Evolutionary conservation across 2,888 invertebrate species (phyloP), one percentile per base, ranked within the genome.

Genomic region (Sinodicranocentrus sp.): DNA sequence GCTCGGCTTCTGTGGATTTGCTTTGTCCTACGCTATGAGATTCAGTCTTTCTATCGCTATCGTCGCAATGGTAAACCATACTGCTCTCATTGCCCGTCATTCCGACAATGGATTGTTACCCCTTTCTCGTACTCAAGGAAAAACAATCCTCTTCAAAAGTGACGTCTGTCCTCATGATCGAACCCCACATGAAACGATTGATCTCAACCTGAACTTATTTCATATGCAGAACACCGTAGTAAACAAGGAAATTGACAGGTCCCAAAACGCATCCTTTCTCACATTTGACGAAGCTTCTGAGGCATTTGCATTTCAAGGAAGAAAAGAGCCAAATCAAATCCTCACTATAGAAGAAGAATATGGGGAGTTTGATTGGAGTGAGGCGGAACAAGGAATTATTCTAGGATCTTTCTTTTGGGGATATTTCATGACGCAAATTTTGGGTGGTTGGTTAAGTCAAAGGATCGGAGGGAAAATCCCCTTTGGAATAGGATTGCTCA

Each of bases 391-490:
- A 39, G 73, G 67, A 8, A 2, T 77, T 13, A 71, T 89, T 28
- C 73, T 88, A 26, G 84, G 87, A 0, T 90, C 95, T 0, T 96
- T 97, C 90, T 97, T 95, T 91, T 96, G 95, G 92, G 96, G 96
- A 0, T 96, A 96, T 91, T 94, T 96, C 0, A 80, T 95, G 0
- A 95, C 96, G 0, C 96, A 96, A 89, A 90, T 96, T 26, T 96
- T 96, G 0, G 96, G 96, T 59, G 96, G 96, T 76, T 92, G 95
- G 73, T 90, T 97, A 39, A 94, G 96, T 0, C 95, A 95, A 89
- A 93, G 93, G 87, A 95, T 95, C 86, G 97, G 97, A 21, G 97
- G 96, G 17, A 97, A 97, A 90, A 86, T 86, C 86, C 86, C 87
- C 3, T 82, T 87, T 65, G 89, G 88, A 1, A 21, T 83, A 10